phyloP scores from a whole-genome alignment of 1,140 invertebrate species.

The Augochlora pura region DNA sequence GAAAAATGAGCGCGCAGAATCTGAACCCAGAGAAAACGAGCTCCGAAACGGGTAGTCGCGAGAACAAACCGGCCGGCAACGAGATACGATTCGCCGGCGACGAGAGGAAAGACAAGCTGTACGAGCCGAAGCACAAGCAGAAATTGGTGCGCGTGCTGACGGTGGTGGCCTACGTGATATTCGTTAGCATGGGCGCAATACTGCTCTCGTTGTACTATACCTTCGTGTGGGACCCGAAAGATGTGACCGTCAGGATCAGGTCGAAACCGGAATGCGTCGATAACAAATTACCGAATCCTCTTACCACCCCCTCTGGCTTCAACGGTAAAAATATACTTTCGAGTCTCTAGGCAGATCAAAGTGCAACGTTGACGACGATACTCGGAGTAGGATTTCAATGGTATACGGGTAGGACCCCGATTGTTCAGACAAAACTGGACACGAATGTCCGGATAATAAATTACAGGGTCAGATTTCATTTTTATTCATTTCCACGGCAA shows the following conservation, averaged over 20 bases:
- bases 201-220: slow-evolving; percentile 97
- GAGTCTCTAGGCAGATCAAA: not conserved
- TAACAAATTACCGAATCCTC: not conserved
- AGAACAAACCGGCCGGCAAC: slow-evolving; percentile 78
- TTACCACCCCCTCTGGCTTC: not conserved
- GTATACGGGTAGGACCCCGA: too few relatives aligned
- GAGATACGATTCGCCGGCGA: slow-evolving; percentile 87
- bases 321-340: slow-evolving; percentile 55
- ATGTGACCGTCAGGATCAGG: slow-evolving; percentile 46
- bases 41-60: slow-evolving; percentile 66
- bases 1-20: slow-evolving; percentile 78
- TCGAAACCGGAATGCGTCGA: slow-evolving; percentile 34
- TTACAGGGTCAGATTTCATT: too few relatives aligned
- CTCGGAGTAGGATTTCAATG: too few relatives aligned
- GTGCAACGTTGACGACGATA: too few relatives aligned
- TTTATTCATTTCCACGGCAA: too few relatives aligned
- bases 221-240: slow-evolving; percentile 94
- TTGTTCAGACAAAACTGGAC: too few relatives aligned
- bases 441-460: too few relatives aligned
- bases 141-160: slow-evolving; percentile 95
- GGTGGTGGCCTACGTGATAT: slow-evolving; percentile 96
- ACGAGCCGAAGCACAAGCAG: slow-evolving; percentile 91
- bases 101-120: slow-evolving; percentile 89
- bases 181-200: slow-evolving; percentile 96
- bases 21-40: slow-evolving; percentile 49